A percentile compares a stretch with the other conserved stretches of the same genome.
Conservation (phyloP, 2,797 vertebrate species). For the Gastrophryne carolinensis region DNA sequence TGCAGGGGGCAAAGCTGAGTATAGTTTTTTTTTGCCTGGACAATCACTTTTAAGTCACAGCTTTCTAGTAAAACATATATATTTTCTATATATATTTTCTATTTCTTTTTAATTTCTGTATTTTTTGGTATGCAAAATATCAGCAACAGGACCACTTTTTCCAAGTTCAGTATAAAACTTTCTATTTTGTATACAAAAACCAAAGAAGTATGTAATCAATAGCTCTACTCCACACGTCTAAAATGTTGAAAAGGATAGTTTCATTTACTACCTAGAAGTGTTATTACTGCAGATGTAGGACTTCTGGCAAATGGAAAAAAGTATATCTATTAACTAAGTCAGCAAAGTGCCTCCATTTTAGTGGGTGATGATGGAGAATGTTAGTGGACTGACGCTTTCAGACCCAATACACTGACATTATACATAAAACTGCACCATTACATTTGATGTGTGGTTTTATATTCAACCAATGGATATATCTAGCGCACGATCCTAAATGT, state of each 20-base stretch:
- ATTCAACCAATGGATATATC: slow-evolving; percentile 10
- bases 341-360: slow-evolving; percentile 12
- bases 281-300: slow-evolving; percentile 13
- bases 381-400: slow-evolving; percentile 27
- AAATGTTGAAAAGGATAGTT: neutral
- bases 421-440: slow-evolving; percentile 26
- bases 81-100: too few relatives aligned
- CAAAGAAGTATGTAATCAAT: neutral
- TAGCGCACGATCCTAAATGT: neutral
- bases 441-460: slow-evolving; percentile 17
- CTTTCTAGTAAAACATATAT: too few relatives aligned
- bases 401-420: slow-evolving; percentile 17
- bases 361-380: slow-evolving; percentile 14
- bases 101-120: too few relatives aligned
- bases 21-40: too few relatives aligned
- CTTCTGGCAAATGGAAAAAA: slow-evolving; percentile 5
- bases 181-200: neutral
- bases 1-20: too few relatives aligned
- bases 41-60: too few relatives aligned
- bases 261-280: neutral
- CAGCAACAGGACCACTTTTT: too few relatives aligned
- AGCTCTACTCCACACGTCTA: neutral
- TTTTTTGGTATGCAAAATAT: too few relatives aligned
- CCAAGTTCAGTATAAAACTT: neutral
- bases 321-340: slow-evolving; percentile 34